Base-by-base conservation (phyloP, 2,797 vertebrate genomes). In the Sciurus vulgaris region DNA sequence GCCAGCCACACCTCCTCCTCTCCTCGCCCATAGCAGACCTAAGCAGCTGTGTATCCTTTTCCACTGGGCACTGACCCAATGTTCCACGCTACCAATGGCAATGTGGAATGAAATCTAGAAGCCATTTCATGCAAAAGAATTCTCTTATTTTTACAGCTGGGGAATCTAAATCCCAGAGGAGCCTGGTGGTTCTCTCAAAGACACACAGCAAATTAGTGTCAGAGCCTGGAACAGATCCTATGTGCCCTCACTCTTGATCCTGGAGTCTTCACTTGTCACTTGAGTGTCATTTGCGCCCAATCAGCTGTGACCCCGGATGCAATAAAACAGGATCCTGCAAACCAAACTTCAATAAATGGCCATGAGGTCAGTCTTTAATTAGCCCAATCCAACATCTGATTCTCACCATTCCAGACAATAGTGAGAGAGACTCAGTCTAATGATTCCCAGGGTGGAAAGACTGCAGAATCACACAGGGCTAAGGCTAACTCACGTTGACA, bases 11-110 rank as follows among this genome's bases (percentile, higher is more conserved):
- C 6, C 2, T 28, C 73, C 54, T 49, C 41, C 15, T 24, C 5
- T 56, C 33, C 35, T 83, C 33, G 2, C 41, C 11, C 7, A 20
- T 0, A 0, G 49, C 1, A 0, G 51, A 63, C 5, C 13, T 5
- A 20, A 61, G 70, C 30, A 11, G 3, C 26, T 0, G 5, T 63
- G 74, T 3, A 9, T 38, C 28, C 41, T 33, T 77, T 63, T 26
- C 65, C 38, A 10, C 5, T 4, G 54, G 30, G 9, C 7, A 5
- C 28, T 0, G 10, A 18, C 7, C 18, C 28, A 5, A 2, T 17
- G 9, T 28, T 30, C 35, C 28, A 24, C 1, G 26, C 4, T 72
- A 41, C 26, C 0, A 28, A 35, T 4, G 49, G 18, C 0, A 0
- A n/a, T 12, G 4, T 26, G 84, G 47, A 33, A 11, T 44, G 10